A percentile compares a stretch with the other conserved stretches of the same genome.
Conservation (phyloP, 2,888 invertebrate genomes). For the Mechanitis mazaeus region DNA sequence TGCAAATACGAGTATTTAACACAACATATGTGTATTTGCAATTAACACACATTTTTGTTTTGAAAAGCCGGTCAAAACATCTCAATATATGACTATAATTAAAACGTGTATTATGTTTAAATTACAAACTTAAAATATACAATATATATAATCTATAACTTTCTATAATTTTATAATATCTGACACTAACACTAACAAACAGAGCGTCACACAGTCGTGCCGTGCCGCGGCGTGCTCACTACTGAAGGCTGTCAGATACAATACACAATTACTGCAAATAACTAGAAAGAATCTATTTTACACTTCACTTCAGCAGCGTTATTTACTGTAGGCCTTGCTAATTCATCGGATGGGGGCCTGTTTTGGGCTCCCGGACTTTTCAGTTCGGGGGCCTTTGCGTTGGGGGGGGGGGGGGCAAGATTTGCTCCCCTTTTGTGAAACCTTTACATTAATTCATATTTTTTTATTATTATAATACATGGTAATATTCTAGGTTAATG, state of each 20-base stretch:
- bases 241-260: conserved; percentile 44
- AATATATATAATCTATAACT: conserved; percentile 8
- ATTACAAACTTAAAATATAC: conserved; percentile 12
- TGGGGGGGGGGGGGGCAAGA: no score
- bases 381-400: no score
- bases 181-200: conserved; percentile 16
- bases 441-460: no score
- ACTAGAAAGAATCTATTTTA: conserved; percentile 43
- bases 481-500: no score
- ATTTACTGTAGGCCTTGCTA: no score
- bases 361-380: no score
- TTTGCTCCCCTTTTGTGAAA: no score
- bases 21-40: not conserved
- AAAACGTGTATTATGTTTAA: not conserved
- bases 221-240: conserved; percentile 46
- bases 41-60: no score
- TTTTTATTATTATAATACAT: no score
- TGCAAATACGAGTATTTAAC: conserved; percentile 47
- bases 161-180: conserved; percentile 19
- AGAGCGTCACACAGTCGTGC: conserved; percentile 43
- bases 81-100: no score
- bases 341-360: no score
- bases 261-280: conserved; percentile 35
- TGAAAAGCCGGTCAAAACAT: no score
- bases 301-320: conserved; percentile 23